Evolutionary conservation across 2,888 invertebrate genomes (phyloP).

Genomic region (Pristionchus maxplancki): DNA sequence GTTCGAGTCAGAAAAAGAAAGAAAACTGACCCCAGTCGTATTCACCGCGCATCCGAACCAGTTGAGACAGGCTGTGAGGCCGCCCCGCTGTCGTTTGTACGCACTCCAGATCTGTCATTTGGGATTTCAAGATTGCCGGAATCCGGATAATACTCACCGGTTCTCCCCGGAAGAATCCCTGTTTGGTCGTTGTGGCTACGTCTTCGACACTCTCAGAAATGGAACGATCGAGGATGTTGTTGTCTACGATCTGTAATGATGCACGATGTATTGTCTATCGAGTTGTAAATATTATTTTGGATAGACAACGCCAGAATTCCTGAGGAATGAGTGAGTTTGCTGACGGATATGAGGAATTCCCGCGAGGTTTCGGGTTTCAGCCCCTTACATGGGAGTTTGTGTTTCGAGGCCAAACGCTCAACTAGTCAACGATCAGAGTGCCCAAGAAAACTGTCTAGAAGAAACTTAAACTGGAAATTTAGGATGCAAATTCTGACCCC

Average conservation of each 20-base stretch:
- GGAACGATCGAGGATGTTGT: slow-evolving; percentile 45
- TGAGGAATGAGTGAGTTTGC: neutral
- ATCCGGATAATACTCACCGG: slow-evolving; percentile 40
- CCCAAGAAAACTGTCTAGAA: too few relatives aligned
- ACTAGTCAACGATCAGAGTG: too few relatives aligned
- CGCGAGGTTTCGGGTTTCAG: neutral
- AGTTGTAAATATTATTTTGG: neutral
- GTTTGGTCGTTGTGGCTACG: neutral
- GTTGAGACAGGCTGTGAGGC: slow-evolving; percentile 24
- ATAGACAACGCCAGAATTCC: neutral
- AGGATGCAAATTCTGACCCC: slow-evolving; percentile 34
- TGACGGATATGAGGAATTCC: neutral
- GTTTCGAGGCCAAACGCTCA: neutral
- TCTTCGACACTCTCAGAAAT: slow-evolving; percentile 23
- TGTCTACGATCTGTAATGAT: slow-evolving; percentile 45
- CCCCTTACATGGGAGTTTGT: neutral
- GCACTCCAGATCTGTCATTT: slow-evolving; percentile 48
- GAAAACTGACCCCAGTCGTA: neutral
- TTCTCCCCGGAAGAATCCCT: slow-evolving; percentile 46
- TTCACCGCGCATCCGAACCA: slow-evolving; percentile 42
- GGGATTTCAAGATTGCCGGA: neutral
- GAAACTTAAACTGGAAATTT: too few relatives aligned
- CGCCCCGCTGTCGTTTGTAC: slow-evolving; percentile 43
- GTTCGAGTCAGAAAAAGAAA: too few relatives aligned
- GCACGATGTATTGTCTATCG: neutral